Conservation (phyloP, 1,140 invertebrate genomes). For the Atta cephalotes region DNA sequence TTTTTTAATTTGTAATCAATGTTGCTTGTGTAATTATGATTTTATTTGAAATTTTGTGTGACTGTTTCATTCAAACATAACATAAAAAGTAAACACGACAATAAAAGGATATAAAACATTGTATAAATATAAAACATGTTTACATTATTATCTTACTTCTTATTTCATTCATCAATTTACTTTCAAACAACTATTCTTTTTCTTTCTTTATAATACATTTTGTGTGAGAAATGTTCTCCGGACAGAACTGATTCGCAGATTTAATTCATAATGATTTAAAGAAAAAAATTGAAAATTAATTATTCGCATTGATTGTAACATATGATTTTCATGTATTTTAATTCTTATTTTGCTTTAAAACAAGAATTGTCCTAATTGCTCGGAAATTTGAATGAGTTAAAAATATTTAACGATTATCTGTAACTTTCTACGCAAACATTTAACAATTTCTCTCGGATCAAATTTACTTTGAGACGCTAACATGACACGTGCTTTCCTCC, state of each 20-base stretch:
- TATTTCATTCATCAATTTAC: not conserved
- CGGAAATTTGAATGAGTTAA: not conserved
- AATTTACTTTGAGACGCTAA: slow-evolving; percentile 62
- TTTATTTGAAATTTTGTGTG: not conserved
- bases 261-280: not conserved
- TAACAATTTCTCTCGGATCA: slow-evolving; percentile 35
- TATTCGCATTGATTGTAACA: not conserved
- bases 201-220: not conserved
- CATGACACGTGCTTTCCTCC: slow-evolving; percentile 50
- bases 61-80: not conserved
- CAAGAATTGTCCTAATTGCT: not conserved
- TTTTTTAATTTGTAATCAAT: not conserved
- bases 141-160: not conserved
- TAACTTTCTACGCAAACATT: slow-evolving; percentile 22
- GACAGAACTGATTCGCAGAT: not conserved
- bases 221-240: not conserved
- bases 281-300: slow-evolving; percentile 1
- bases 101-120: not conserved
- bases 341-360: not conserved
- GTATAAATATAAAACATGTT: not conserved
- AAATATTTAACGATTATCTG: not conserved
- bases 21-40: not conserved
- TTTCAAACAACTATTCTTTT: not conserved
- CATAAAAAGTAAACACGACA: not conserved
- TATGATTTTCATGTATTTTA: not conserved